These are phyloP conservation scores for Chesias legatella DNA, from an alignment of 2,888 invertebrate species.

Conservation along the genomic window DNA sequence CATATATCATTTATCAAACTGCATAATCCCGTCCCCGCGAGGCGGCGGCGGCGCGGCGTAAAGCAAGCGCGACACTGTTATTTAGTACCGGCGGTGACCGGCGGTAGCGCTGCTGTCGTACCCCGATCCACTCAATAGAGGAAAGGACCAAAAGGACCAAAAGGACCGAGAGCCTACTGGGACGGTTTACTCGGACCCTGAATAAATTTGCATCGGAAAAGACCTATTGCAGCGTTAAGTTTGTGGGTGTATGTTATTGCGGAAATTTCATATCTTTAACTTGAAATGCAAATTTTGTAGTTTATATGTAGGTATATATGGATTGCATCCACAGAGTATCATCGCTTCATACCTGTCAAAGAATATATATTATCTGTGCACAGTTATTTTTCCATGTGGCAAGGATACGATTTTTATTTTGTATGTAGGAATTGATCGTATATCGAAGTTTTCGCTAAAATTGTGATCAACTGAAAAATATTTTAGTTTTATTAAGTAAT, in stretches of 20 bases:
- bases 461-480: too few species aligned
- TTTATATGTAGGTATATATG: too few species aligned
- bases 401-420: too few species aligned
- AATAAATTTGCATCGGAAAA: constrained; percentile 31
- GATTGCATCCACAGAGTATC: too few species aligned
- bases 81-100: constrained; percentile 57
- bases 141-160: constrained; percentile 25
- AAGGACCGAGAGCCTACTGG: constrained; percentile 12
- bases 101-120: constrained; percentile 59
- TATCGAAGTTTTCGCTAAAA: too few species aligned
- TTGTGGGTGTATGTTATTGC: constrained; percentile 20
- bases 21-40: constrained; percentile 37
- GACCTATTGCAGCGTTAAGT: constrained; percentile 5
- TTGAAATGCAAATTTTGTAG: constrained; percentile 9
- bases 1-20: constrained; percentile 14
- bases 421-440: too few species aligned
- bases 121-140: constrained; percentile 30
- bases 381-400: too few species aligned
- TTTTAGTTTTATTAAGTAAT: too few species aligned
- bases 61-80: constrained; percentile 75
- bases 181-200: constrained; percentile 28
- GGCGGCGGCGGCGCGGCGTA: constrained; percentile 71
- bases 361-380: too few species aligned
- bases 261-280: constrained; percentile 13
- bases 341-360: too few species aligned